A percentile compares a stretch with the other conserved stretches of the same genome.
Conservation (phyloP, 23 tunicate genomes). For the Diplosoma virens region DNA sequence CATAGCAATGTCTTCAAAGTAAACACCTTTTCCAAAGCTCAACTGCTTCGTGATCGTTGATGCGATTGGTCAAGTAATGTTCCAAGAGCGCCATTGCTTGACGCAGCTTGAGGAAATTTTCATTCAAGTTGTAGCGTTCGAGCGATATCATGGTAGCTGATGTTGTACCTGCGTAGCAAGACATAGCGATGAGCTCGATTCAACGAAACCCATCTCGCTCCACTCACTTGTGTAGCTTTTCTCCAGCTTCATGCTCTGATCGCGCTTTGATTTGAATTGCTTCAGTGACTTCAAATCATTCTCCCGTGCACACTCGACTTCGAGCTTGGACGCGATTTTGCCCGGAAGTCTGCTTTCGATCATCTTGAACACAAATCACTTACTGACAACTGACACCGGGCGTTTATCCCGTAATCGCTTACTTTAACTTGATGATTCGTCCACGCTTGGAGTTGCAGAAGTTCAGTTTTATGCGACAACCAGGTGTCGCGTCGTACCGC, state of each 20-base stretch:
- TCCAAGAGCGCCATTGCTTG: slow-evolving; percentile 75
- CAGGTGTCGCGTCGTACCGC: too few species aligned
- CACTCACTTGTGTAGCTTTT: neutral
- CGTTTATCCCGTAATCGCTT: too few species aligned
- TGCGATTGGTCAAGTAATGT: slow-evolving; percentile 41
- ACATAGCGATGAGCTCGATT: neutral
- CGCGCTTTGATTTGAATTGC: neutral
- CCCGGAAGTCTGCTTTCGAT: neutral
- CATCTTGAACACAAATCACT: neutral
- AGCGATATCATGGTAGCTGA: too few species aligned
- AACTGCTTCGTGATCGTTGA: slow-evolving; percentile 32
- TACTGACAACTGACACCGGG: too few species aligned
- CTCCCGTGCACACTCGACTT: neutral
- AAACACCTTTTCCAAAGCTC: slow-evolving; percentile 66
- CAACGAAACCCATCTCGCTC: neutral
- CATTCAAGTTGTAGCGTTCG: too few species aligned
- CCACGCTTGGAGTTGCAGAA: too few species aligned
- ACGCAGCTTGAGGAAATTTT: slow-evolving; percentile 41
- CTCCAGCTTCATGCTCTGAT: neutral
- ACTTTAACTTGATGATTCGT: too few species aligned
- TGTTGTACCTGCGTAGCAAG: neutral
- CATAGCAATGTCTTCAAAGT: neutral
- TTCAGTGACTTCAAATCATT: neutral
- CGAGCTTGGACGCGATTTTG: neutral
- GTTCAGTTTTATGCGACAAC: too few species aligned